These are phyloP conservation scores for Phortica variegata DNA, from an alignment of 1,140 invertebrate genomes.

Conservation along the genomic window DNA sequence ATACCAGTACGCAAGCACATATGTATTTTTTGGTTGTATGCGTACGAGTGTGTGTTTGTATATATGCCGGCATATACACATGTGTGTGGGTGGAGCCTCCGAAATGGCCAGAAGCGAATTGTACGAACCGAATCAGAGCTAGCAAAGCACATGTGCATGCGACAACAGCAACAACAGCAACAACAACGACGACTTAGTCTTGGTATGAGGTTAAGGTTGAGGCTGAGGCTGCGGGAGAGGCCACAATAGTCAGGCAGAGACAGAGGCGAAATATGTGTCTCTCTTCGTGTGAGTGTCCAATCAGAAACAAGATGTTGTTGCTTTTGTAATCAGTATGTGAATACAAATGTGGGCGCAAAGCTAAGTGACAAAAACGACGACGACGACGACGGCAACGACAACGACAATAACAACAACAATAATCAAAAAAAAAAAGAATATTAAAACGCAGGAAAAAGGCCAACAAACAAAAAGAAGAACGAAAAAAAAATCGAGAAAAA, in stretches of 20 bases:
- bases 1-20: slow-evolving; percentile 12
- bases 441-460: neutral
- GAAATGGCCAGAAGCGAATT: slow-evolving; percentile 35
- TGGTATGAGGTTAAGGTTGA: too few species aligned
- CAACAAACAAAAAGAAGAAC: slow-evolving; percentile 7
- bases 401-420: too few species aligned
- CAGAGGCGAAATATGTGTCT: too few species aligned
- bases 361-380: slow-evolving; percentile 7
- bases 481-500: slow-evolving; percentile 1
- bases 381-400: too few species aligned
- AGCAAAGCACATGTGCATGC: too few species aligned
- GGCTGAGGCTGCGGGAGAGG: too few species aligned
- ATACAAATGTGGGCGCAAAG: neutral
- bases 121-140: too few species aligned
- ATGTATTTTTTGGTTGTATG: neutral
- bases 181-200: too few species aligned
- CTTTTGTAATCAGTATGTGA: slow-evolving; percentile 4
- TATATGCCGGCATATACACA: slow-evolving; percentile 11
- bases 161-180: too few species aligned
- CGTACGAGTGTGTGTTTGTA: slow-evolving; percentile 26
- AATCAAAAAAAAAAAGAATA: too few species aligned
- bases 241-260: too few species aligned
- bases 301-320: slow-evolving; percentile 34
- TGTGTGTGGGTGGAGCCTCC: slow-evolving; percentile 42
- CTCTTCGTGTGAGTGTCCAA: slow-evolving; percentile 51